Percentiles rank a stretch among this genome's conserved stretches.
phyloP scores from a whole-genome alignment of 2,797 vertebrate species.

The Phrynocephalus forsythii region DNA sequence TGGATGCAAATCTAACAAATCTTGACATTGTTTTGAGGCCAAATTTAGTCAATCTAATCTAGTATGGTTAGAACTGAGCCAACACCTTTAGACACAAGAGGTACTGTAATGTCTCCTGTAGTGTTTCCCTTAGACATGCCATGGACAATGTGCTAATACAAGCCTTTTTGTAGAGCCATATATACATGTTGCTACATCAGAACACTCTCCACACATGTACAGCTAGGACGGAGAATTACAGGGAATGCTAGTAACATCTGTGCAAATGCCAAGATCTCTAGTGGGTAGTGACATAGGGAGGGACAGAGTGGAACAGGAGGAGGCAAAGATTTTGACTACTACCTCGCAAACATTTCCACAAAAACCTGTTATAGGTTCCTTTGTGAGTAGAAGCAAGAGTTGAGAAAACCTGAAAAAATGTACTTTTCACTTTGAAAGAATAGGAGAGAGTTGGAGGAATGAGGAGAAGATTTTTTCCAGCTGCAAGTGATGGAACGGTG shows the following conservation, averaged over 20 bases:
- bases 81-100: background rate
- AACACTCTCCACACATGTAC: background rate
- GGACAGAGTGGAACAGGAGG: too few relatives aligned
- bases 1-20: background rate
- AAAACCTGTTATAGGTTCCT: background rate
- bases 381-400: background rate
- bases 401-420: background rate
- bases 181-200: background rate
- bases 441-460: background rate
- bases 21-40: background rate
- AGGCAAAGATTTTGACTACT: background rate
- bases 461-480: background rate
- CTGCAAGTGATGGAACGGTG: background rate
- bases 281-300: background rate
- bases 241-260: too few relatives aligned
- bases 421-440: background rate
- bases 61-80: background rate
- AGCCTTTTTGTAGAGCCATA: too few relatives aligned
- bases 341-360: background rate
- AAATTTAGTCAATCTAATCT: background rate
- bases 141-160: background rate
- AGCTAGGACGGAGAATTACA: background rate
- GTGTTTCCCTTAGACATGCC: background rate
- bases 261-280: background rate
- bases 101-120: background rate